These are phyloP conservation scores for Ceratosolen solmsi DNA, from an alignment of 1,140 invertebrate species.

Conservation along the genomic window DNA sequence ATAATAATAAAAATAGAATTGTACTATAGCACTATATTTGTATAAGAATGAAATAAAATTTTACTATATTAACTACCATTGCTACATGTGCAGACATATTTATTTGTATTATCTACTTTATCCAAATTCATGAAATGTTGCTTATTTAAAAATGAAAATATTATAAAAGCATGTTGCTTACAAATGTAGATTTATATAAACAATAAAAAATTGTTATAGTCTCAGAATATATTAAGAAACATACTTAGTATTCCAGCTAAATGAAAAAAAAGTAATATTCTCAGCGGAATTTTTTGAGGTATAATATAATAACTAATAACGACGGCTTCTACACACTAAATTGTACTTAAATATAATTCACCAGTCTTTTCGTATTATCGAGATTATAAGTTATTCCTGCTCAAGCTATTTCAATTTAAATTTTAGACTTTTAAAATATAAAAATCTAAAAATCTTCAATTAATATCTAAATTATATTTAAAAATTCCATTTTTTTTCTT, in stretches of 20 bases:
- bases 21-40: too few species aligned
- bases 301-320: not conserved
- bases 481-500: too few species aligned
- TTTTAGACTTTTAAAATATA: not conserved
- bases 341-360: constrained; percentile 13
- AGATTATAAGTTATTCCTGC: constrained; percentile 21
- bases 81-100: too few species aligned
- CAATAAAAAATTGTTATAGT: too few species aligned
- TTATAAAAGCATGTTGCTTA: not conserved
- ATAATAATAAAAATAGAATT: too few species aligned
- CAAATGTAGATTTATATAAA: not conserved
- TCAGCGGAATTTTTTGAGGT: not conserved
- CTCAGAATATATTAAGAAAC: not conserved
- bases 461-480: too few species aligned
- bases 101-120: too few species aligned
- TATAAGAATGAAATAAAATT: too few species aligned
- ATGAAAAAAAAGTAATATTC: not conserved
- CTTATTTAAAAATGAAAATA: not conserved
- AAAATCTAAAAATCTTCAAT: not conserved
- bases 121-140: too few species aligned
- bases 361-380: not conserved
- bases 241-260: not conserved
- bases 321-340: not conserved
- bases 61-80: too few species aligned
- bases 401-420: not conserved